Conservation (phyloP, 2,797 vertebrate genomes). For the Poecilia gillii region DNA sequence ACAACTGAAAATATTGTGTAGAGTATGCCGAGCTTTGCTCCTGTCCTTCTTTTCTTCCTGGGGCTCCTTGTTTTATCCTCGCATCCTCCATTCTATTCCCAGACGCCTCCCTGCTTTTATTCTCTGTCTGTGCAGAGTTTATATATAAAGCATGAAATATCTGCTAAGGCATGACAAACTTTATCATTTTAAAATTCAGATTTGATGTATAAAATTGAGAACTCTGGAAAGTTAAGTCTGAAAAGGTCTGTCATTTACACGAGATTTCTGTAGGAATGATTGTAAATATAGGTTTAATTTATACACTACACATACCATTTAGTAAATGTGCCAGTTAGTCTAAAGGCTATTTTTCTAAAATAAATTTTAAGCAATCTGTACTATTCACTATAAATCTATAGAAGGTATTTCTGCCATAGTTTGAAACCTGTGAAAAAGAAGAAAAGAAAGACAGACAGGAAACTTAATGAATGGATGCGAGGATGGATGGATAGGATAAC, state of each 20-base stretch:
- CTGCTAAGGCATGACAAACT: background rate
- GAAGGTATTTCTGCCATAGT: background rate
- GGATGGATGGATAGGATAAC: background rate
- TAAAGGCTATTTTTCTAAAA: background rate
- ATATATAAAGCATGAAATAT: background rate
- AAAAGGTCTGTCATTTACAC: background rate
- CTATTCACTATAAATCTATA: background rate
- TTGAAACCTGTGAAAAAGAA: background rate
- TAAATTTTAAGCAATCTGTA: background rate
- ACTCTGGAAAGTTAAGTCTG: background rate
- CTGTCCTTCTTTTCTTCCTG: background rate
- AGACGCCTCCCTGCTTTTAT: background rate
- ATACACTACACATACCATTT: background rate
- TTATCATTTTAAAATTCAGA: background rate
- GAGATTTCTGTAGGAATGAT: background rate
- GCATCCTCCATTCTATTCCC: background rate
- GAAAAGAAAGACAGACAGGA: background rate
- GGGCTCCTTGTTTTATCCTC: background rate
- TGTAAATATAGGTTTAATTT: background rate
- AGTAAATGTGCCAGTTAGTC: background rate
- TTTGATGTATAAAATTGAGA: background rate
- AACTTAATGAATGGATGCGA: background rate
- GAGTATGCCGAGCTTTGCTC: background rate
- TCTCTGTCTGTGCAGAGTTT: background rate
- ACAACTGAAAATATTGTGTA: background rate